Evolutionary conservation across 2,888 invertebrate species (phyloP).

Genomic region (Ophion slaviceki): DNA sequence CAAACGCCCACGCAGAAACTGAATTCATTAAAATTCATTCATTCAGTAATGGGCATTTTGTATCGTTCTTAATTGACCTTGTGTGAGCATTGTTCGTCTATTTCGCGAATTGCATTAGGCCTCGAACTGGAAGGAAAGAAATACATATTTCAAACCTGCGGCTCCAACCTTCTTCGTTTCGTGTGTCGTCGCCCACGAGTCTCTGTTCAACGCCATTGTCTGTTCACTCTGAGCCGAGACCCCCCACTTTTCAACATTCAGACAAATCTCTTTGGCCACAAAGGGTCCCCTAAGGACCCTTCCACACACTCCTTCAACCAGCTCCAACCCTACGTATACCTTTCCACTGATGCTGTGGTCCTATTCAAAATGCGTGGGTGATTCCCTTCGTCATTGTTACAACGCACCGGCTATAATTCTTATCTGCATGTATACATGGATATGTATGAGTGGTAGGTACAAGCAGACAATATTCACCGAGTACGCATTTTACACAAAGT

Average conservation of each 20-base stretch:
- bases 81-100: not conserved
- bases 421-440: constrained; percentile 13
- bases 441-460: not conserved
- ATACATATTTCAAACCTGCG: not conserved
- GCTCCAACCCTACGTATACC: constrained; percentile 71
- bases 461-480: not conserved
- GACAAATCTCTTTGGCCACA: constrained; percentile 33
- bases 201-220: constrained; percentile 40
- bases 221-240: constrained; percentile 10
- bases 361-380: constrained; percentile 80
- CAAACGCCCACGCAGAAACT: too few species aligned
- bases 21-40: too few species aligned
- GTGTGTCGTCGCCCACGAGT: not conserved
- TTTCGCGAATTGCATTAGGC: not conserved
- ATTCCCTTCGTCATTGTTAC: constrained; percentile 70
- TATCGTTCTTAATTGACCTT: not conserved
- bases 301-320: constrained; percentile 24
- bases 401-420: constrained; percentile 53
- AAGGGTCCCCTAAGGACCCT: constrained; percentile 55
- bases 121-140: not conserved
- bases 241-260: constrained; percentile 47
- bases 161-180: not conserved
- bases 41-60: too few species aligned
- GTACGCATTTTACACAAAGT: too few species aligned
- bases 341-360: constrained; percentile 77